Evolutionary conservation across 2,888 invertebrate species (phyloP).

Genomic region (Hemaris fuciformis): DNA sequence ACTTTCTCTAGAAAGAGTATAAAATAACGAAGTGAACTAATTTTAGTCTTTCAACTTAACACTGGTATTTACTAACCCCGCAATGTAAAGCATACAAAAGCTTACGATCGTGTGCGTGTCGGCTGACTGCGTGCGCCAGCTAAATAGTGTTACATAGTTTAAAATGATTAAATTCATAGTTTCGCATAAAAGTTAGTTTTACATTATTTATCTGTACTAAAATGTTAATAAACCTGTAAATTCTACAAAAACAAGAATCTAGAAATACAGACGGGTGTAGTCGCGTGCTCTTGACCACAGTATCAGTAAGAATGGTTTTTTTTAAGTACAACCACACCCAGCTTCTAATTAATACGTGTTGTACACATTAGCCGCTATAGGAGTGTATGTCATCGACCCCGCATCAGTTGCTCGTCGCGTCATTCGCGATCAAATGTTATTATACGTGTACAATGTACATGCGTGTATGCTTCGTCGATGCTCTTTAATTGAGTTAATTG

Average conservation of each 20-base stretch:
- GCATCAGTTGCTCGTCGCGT: conserved; percentile 47
- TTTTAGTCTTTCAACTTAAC: too few relatives aligned
- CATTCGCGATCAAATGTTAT: conserved; percentile 70
- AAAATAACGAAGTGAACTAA: too few relatives aligned
- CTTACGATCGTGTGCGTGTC: too few relatives aligned
- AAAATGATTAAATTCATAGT: too few relatives aligned
- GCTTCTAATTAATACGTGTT: neutral
- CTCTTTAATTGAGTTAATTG: conserved; percentile 73
- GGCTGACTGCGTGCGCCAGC: too few relatives aligned
- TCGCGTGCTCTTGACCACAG: neutral
- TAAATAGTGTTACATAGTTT: too few relatives aligned
- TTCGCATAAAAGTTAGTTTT: too few relatives aligned
- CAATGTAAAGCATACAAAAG: too few relatives aligned
- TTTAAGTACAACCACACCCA: neutral
- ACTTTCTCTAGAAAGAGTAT: too few relatives aligned
- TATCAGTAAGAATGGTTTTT: neutral
- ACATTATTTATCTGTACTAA: too few relatives aligned
- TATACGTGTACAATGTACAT: conserved; percentile 60
- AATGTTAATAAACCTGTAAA: neutral
- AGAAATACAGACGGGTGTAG: neutral
- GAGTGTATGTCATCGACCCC: conserved; percentile 55
- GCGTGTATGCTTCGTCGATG: conserved; percentile 56
- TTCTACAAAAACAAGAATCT: neutral
- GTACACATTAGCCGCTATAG: conserved; percentile 10
- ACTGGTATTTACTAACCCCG: too few relatives aligned